Conservation (phyloP, 1,140 invertebrate species). For the Zaprionus vittiger region DNA sequence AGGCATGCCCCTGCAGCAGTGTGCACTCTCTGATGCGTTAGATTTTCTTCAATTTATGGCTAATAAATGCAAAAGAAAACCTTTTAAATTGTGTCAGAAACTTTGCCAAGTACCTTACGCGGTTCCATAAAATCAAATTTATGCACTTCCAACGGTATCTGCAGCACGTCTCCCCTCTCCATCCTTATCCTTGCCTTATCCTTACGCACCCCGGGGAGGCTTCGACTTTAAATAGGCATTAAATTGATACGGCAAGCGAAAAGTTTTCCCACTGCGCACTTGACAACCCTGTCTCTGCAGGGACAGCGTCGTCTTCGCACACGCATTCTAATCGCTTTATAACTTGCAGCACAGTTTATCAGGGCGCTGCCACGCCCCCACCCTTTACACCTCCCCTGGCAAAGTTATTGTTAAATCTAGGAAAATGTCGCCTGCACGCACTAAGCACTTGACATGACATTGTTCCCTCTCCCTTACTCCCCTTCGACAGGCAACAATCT, state of each 20-base stretch:
- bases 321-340: constrained; percentile 77
- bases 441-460: constrained; percentile 66
- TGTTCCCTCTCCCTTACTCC: not conserved
- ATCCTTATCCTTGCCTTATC: constrained; percentile 43
- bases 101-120: constrained; percentile 57
- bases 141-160: constrained; percentile 50
- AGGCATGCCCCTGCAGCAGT: accelerated
- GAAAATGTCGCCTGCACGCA: constrained; percentile 52
- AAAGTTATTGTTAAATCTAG: constrained; percentile 71
- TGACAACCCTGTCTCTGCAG: constrained; percentile 30
- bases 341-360: constrained; percentile 81
- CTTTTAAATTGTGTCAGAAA: constrained; percentile 37
- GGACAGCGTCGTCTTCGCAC: constrained; percentile 32
- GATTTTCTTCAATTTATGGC: constrained; percentile 17
- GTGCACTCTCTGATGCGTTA: not conserved
- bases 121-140: constrained; percentile 74
- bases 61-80: constrained; percentile 48
- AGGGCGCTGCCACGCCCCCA: constrained; percentile 32
- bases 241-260: constrained; percentile 68
- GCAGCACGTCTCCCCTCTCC: not conserved
- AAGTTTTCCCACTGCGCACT: constrained; percentile 37
- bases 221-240: constrained; percentile 73
- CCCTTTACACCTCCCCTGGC: constrained; percentile 12
- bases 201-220: constrained; percentile 20
- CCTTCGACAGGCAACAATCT: constrained; percentile 1